These are phyloP conservation scores for Bembecia ichneumoniformis DNA, from an alignment of 2,888 invertebrate genomes.

Conservation along the genomic window DNA sequence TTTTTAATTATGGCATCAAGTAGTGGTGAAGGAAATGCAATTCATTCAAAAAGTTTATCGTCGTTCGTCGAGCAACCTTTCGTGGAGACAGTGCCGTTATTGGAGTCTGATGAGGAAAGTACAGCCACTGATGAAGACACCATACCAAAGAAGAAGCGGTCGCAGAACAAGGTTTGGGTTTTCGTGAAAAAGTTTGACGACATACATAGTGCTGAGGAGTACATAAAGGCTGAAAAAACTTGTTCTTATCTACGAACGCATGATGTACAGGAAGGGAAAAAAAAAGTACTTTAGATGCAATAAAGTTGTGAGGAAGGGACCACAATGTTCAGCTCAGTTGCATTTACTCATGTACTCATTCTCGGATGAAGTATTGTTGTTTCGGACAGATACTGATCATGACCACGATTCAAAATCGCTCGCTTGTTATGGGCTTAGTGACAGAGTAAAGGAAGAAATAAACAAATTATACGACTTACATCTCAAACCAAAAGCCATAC, in stretches of 20 bases:
- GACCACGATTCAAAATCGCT: conserved; percentile 9
- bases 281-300: conserved; percentile 13
- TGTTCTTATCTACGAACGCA: conserved; percentile 10
- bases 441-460: conserved; percentile 9
- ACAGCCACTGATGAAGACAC: conserved; percentile 5
- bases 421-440: conserved; percentile 8
- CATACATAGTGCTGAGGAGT: conserved; percentile 5
- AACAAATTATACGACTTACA: conserved; percentile 11
- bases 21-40: conserved; percentile 11
- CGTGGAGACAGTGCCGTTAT: conserved; percentile 12
- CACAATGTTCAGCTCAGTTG: conserved; percentile 11
- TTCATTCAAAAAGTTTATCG: conserved; percentile 13
- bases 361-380: conserved; percentile 11
- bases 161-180: conserved; percentile 10
- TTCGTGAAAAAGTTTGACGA: conserved; percentile 12
- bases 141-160: conserved; percentile 11
- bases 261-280: conserved; percentile 7
- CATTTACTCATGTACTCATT: conserved; percentile 10
- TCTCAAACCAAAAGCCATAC: conserved; percentile 12
- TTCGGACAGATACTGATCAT: conserved; percentile 12
- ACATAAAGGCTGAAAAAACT: conserved; percentile 9
- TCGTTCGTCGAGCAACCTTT: conserved; percentile 8
- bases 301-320: conserved; percentile 9
- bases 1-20: conserved; percentile 13
- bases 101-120: conserved; percentile 10